Percentiles rank a stretch among this genome's conserved stretches.
phyloP scores from a whole-genome alignment of 1,140 invertebrate genomes.

The Diploscapter pachys region DNA sequence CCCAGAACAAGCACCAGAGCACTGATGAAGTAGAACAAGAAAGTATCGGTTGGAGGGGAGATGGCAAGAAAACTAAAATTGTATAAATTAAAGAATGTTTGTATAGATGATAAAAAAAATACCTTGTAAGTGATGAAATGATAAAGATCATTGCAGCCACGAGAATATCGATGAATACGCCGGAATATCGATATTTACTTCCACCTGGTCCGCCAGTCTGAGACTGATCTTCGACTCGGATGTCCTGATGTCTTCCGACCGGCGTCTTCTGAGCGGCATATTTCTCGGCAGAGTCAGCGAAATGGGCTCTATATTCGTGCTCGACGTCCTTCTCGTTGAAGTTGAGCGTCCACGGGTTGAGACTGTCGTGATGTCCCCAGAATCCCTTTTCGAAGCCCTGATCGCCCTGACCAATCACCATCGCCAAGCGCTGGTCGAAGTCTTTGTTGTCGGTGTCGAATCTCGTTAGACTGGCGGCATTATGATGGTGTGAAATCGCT shows the following conservation, averaged over 20 bases:
- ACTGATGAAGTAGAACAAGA: constrained; percentile 34
- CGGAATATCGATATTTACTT: constrained; percentile 48
- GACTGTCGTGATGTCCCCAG: constrained; percentile 77
- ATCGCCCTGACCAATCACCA: constrained; percentile 43
- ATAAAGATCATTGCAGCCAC: constrained; percentile 60
- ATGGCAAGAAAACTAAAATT: too few species aligned
- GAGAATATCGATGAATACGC: constrained; percentile 65
- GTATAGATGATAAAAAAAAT: constrained; percentile 20
- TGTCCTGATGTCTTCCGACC: constrained; percentile 24
- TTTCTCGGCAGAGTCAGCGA: constrained; percentile 64
- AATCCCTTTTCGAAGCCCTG: constrained; percentile 67
- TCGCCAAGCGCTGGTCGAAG: constrained; percentile 55
- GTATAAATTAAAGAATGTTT: constrained; percentile 1
- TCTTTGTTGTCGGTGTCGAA: constrained; percentile 57
- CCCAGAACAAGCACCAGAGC: constrained; percentile 33
- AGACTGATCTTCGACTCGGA: constrained; percentile 17
- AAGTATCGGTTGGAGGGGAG: constrained; percentile 19
- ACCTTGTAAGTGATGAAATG: constrained; percentile 30
- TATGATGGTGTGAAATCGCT: constrained; percentile 57
- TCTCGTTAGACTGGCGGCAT: constrained; percentile 55
- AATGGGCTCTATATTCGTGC: constrained; percentile 77
- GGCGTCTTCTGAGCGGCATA: constrained; percentile 54
- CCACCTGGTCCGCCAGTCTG: too few species aligned
- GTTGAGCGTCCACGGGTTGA: constrained; percentile 76
- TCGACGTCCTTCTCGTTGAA: constrained; percentile 75